These are phyloP conservation scores for Deladenus siricidicola DNA, from an alignment of 2,888 invertebrate genomes.

Conservation along the genomic window DNA sequence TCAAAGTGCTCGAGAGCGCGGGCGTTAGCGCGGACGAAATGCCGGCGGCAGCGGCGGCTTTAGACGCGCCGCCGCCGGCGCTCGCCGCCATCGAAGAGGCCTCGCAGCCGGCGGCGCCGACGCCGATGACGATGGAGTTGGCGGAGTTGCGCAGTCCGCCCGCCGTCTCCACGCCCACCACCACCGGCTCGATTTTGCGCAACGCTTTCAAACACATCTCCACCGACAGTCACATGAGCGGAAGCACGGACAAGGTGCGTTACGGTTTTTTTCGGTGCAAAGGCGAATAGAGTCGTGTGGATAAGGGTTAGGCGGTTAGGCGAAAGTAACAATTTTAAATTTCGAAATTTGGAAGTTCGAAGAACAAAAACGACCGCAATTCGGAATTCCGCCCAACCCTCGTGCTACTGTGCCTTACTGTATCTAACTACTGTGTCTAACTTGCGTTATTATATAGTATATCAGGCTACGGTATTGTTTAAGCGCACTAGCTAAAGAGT, in stretches of 20 bases:
- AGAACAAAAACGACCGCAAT: no score
- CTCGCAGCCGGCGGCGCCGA: not conserved
- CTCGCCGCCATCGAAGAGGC: not conserved
- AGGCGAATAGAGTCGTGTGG: no score
- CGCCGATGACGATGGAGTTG: not conserved
- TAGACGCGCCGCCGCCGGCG: not conserved
- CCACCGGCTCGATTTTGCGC: not conserved
- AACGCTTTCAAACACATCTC: not conserved
- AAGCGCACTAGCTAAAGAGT: no score
- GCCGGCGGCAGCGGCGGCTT: not conserved
- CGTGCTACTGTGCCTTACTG: no score
- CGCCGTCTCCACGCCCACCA: not conserved
- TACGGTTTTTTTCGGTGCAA: no score
- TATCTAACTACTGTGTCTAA: no score
- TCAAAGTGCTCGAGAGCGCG: slow-evolving; percentile 32
- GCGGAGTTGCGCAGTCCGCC: not conserved
- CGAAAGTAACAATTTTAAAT: no score
- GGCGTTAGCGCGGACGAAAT: slow-evolving; percentile 15
- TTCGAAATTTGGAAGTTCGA: no score
- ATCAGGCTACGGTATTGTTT: no score
- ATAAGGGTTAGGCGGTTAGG: no score
- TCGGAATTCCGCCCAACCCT: no score
- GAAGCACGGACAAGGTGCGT: not conserved
- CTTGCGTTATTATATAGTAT: no score
- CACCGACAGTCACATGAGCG: not conserved